phyloP scores from a whole-genome alignment of 2,888 invertebrate species.

The Doris montereyensis region DNA sequence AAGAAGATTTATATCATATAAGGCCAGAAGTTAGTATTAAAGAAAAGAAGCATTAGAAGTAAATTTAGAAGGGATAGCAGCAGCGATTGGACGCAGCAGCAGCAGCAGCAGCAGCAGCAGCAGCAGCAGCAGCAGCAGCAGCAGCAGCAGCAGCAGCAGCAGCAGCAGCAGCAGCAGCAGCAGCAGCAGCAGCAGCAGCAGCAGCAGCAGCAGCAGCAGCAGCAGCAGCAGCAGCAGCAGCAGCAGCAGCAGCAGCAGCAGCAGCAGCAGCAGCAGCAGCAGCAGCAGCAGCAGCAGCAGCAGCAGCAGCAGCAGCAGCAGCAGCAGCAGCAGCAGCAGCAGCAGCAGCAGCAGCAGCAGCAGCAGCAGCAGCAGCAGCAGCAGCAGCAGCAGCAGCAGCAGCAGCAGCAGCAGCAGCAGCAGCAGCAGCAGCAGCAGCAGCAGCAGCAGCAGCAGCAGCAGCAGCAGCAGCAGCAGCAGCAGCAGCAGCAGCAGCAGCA shows the following conservation, averaged over 20 bases:
- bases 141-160: not conserved
- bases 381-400: too few relatives aligned
- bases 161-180: not conserved
- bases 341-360: too few relatives aligned
- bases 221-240: not conserved
- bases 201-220: not conserved
- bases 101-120: not conserved
- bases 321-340: not conserved
- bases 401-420: too few relatives aligned
- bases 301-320: not conserved
- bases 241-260: not conserved
- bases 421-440: too few relatives aligned
- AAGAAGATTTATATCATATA: too few relatives aligned
- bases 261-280: not conserved
- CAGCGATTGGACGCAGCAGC: too few relatives aligned
- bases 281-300: not conserved
- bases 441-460: too few relatives aligned
- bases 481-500: too few relatives aligned
- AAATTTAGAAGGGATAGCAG: not conserved
- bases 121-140: not conserved
- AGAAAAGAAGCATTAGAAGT: too few relatives aligned
- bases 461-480: too few relatives aligned
- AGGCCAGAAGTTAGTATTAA: too few relatives aligned
- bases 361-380: too few relatives aligned
- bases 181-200: not conserved